phyloP scores from a whole-genome alignment of 1,140 invertebrate genomes.

The Mamestra configurata region DNA sequence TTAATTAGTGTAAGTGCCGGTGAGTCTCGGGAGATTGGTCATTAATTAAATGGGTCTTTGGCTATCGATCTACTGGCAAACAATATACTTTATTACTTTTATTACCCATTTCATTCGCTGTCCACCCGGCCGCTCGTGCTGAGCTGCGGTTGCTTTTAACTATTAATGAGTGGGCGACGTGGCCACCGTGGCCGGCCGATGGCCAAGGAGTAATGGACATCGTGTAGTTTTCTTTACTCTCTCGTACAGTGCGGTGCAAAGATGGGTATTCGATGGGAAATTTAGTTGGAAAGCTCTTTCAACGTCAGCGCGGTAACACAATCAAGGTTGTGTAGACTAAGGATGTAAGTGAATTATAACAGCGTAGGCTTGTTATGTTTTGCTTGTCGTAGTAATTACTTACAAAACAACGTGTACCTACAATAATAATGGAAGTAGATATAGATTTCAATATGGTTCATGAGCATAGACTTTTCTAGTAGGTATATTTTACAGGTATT shows the following conservation, averaged over 20 bases:
- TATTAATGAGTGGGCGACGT: slow-evolving; percentile 62
- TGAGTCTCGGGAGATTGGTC: slow-evolving; percentile 82
- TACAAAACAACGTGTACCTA: neutral
- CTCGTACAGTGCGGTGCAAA: neutral
- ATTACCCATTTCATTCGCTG: slow-evolving; percentile 72
- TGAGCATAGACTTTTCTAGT: too few relatives aligned
- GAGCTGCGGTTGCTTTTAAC: slow-evolving; percentile 66
- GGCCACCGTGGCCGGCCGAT: neutral
- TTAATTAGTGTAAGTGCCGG: slow-evolving; percentile 86
- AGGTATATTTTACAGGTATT: too few relatives aligned
- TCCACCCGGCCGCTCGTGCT: slow-evolving; percentile 50
- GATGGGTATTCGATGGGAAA: neutral
- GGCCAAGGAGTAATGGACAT: slow-evolving; percentile 24
- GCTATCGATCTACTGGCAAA: slow-evolving; percentile 80
- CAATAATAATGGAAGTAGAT: neutral
- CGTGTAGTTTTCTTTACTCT: slow-evolving; percentile 40
- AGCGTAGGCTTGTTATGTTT: slow-evolving; percentile 7
- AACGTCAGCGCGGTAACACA: slow-evolving; percentile 31
- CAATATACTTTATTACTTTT: slow-evolving; percentile 84
- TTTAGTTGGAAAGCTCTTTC: slow-evolving; percentile 41
- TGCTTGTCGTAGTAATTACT: slow-evolving; percentile 30
- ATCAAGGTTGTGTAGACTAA: slow-evolving; percentile 30
- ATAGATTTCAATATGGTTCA: neutral
- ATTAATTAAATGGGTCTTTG: slow-evolving; percentile 82
- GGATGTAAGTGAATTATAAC: slow-evolving; percentile 43